Base-by-base conservation (phyloP, 2,888 invertebrate species). In the Euplagia quadripunctaria region DNA sequence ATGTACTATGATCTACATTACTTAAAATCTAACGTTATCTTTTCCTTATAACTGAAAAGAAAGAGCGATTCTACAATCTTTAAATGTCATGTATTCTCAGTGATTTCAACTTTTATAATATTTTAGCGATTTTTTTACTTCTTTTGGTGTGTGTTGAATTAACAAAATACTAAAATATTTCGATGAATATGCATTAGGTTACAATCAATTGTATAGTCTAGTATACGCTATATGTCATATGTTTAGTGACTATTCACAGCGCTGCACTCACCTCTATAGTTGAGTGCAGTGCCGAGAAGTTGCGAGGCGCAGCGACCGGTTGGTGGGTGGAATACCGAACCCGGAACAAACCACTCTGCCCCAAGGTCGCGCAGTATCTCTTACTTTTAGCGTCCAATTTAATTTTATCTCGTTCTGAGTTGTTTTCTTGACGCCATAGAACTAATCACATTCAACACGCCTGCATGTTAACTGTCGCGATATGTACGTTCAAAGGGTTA, bases 341-440 rank as follows among this genome's bases (percentile, higher is more conserved):
- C 94, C 94, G 95, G 94, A 95, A 94, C 92, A 88, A 86, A 87
- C 88, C 87, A 87, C 90, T 88, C 84, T 83, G 88, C 85, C 82
- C 86, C 94, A 95, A 95, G 95, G 95, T 91, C 93, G 88, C 87
- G 81, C 82, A 78, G 90, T 92, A 91, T 93, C 89, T 92, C 85
- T 93, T 91, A 92, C 91, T 92, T 92, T 89, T 90, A 91, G 86
- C 82, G 80, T 87, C 83, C 86, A 86, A 85, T 83, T 80, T 81
- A 80, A 83, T 78, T 85, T 86, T 80, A 84, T 84, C 81, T 83
- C 74, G 83, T 77, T 76, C 71, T 61, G 70, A 79, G 80, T 74
- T 74, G 74, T 79, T 83, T 80, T 77, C 76, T 79, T 79, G 81
- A 81, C 74, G 76, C 83, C 68, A 76, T 78, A 81, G 74, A 81